Conservation (phyloP, 1,140 invertebrate genomes). For the Penaeus vannamei region DNA sequence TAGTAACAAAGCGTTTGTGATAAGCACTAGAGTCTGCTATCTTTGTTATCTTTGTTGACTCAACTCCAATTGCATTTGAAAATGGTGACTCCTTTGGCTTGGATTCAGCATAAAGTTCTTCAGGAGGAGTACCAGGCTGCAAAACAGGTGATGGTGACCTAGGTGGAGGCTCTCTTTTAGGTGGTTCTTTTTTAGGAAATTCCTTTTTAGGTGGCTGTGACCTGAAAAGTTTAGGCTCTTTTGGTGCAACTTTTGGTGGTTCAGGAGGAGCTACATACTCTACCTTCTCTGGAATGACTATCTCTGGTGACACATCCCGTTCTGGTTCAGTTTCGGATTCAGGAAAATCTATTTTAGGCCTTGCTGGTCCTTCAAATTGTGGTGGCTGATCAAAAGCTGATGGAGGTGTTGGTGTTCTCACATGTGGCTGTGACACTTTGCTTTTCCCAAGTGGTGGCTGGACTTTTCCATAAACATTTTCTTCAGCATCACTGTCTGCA, state of each 20-base stretch:
- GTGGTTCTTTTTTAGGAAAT: conserved; percentile 18
- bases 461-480: conserved; percentile 43
- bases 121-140: conserved; percentile 51
- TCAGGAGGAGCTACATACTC: conserved; percentile 22
- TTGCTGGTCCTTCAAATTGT: conserved; percentile 53
- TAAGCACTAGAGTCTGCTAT: conserved; percentile 60
- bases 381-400: conserved; percentile 58
- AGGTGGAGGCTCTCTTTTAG: conserved; percentile 39
- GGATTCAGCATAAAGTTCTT: conserved; percentile 44
- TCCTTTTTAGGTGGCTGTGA: conserved; percentile 44
- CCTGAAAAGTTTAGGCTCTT: conserved; percentile 55
- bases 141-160: conserved; percentile 56
- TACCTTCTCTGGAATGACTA: conserved; percentile 57
- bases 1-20: conserved; percentile 55
- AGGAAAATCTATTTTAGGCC: conserved; percentile 59
- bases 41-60: conserved; percentile 61
- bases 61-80: conserved; percentile 60
- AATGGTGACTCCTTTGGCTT: conserved; percentile 23
- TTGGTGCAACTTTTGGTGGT: conserved; percentile 45
- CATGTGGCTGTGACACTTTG: conserved; percentile 28
- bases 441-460: conserved; percentile 1
- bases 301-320: conserved; percentile 50
- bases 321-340: conserved; percentile 60
- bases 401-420: conserved; percentile 49
- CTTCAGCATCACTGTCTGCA: conserved; percentile 55